Conservation (phyloP, 2,113 vertebrate species). For the Aythya baeri region DNA sequence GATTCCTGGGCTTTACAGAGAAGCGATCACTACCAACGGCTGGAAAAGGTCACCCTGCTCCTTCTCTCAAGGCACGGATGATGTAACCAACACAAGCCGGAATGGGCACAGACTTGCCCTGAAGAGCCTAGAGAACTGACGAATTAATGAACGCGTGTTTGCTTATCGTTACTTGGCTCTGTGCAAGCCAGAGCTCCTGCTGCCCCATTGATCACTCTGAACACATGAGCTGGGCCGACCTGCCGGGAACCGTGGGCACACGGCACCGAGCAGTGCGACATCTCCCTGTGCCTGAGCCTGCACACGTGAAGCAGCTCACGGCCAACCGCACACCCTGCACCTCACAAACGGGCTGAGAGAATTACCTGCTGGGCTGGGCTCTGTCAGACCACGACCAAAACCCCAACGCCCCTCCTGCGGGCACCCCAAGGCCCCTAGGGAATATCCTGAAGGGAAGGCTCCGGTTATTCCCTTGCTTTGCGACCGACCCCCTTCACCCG, state of each 20-base stretch:
- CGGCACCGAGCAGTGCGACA: background rate
- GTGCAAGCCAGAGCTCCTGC: background rate
- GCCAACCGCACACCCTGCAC: background rate
- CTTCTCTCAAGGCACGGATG: background rate
- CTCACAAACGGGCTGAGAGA: background rate
- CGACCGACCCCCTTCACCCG: no score
- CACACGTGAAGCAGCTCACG: fast-evolving
- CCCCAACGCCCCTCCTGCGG: fast-evolving
- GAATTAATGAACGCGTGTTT: background rate
- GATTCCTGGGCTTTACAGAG: background rate
- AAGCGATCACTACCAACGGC: background rate
- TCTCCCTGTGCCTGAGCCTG: background rate
- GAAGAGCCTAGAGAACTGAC: background rate
- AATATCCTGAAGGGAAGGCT: fast-evolving
- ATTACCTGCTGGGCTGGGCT: fast-evolving
- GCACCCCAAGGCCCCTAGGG: fast-evolving
- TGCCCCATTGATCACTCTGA: background rate
- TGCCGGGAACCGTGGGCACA: background rate
- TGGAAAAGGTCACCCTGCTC: background rate
- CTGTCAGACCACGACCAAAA: fast-evolving
- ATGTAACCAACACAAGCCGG: background rate
- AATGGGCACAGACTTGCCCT: background rate
- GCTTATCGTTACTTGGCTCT: background rate
- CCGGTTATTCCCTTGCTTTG: no score
- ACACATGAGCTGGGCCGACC: background rate